These are phyloP conservation scores for Calidris pygmaea DNA, from an alignment of 2,113 vertebrate genomes.

Conservation along the genomic window DNA sequence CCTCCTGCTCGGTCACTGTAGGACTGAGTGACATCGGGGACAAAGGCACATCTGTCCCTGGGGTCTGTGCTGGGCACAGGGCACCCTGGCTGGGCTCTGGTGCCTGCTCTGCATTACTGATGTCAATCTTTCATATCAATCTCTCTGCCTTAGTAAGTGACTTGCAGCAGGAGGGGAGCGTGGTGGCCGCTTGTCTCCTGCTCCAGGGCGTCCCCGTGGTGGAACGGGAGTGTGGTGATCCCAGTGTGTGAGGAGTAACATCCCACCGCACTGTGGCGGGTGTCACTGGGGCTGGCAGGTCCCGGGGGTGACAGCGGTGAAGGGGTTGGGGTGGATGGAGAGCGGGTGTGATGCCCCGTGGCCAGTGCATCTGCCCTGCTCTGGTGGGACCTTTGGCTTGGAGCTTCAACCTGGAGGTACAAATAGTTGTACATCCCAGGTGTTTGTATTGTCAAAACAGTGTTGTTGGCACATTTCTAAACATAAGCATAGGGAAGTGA, in stretches of 20 bases:
- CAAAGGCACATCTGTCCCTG: neutral
- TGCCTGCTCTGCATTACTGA: neutral
- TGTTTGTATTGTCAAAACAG: neutral
- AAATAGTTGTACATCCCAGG: neutral
- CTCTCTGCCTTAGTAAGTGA: neutral
- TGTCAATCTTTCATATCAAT: neutral
- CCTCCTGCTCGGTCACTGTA: neutral
- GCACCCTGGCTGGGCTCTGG: neutral
- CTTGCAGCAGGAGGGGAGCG: neutral
- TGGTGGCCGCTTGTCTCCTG: neutral
- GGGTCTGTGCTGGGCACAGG: neutral
- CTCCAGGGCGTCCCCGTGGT: neutral
- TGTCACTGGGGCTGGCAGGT: neutral
- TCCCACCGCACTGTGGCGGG: neutral
- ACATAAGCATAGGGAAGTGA: neutral
- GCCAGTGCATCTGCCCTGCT: neutral
- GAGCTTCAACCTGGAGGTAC: neutral
- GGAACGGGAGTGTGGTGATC: too few species aligned
- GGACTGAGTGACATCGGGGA: neutral
- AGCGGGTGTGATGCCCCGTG: too few species aligned
- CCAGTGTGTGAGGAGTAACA: neutral
- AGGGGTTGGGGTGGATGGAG: too few species aligned
- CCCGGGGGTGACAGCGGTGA: neutral
- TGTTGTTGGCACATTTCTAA: neutral
- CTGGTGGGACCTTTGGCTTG: accelerated